These are phyloP conservation scores for Mythimna vitellina DNA, from an alignment of 2,888 invertebrate genomes.

Conservation along the genomic window DNA sequence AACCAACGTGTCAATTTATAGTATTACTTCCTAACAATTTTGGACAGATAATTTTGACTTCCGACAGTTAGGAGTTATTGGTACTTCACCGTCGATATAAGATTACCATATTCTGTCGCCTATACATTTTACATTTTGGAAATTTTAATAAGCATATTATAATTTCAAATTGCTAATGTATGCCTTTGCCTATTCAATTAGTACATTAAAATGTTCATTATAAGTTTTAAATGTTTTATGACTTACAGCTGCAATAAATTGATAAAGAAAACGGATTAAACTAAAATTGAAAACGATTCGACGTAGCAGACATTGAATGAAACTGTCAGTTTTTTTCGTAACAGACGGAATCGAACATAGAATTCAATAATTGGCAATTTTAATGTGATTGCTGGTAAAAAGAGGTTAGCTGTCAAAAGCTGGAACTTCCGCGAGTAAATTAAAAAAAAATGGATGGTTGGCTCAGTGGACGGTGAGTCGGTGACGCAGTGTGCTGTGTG, in stretches of 20 bases:
- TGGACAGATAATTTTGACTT: no score
- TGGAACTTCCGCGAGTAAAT: slow-evolving; percentile 42
- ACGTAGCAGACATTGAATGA: slow-evolving; percentile 12
- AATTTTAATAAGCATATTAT: neutral
- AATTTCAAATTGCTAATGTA: neutral
- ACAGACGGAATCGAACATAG: slow-evolving; percentile 10
- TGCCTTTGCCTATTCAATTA: neutral
- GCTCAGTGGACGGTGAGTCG: slow-evolving; percentile 37
- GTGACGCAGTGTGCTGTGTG: slow-evolving; percentile 28
- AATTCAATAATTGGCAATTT: slow-evolving; percentile 23
- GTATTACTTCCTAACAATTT: no score
- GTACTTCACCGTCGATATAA: no score
- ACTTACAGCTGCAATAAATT: neutral
- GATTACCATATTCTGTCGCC: neutral
- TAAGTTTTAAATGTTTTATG: neutral
- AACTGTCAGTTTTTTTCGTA: slow-evolving; percentile 1
- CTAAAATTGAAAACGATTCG: neutral
- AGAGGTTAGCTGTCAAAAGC: slow-evolving; percentile 58
- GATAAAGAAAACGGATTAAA: slow-evolving; percentile 1
- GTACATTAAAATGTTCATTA: neutral
- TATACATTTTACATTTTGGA: neutral
- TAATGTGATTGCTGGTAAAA: slow-evolving; percentile 36
- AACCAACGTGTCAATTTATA: no score
- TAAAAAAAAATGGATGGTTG: slow-evolving; percentile 49
- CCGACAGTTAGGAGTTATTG: no score